Evolutionary conservation across 2,113 vertebrate species (phyloP).

Genomic region (Drymodes brunneopygia): DNA sequence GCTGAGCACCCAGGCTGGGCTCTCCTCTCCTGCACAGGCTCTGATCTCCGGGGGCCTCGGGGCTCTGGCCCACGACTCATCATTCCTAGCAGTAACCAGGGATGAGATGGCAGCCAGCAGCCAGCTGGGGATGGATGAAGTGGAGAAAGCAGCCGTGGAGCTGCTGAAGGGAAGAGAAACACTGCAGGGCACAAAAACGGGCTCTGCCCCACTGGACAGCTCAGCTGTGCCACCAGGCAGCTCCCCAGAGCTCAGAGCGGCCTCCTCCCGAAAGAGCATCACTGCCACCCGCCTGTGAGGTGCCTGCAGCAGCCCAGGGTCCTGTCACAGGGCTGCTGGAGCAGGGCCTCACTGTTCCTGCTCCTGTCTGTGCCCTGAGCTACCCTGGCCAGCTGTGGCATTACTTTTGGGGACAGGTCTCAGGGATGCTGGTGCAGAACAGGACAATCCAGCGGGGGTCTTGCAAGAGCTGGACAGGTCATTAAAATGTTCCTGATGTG

Average conservation of each 20-base stretch:
- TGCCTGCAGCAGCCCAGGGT: rapidly evolving
- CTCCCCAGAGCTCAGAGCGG: not conserved
- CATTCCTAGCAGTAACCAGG: conserved; percentile 73
- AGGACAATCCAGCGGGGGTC: not conserved
- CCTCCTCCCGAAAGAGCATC: not conserved
- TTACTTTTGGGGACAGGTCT: not conserved
- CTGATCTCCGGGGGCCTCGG: conserved; percentile 73
- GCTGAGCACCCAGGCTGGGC: not conserved
- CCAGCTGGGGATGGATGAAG: conserved; percentile 66
- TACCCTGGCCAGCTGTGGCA: not conserved
- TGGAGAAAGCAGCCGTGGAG: conserved; percentile 74
- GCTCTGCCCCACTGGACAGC: not conserved
- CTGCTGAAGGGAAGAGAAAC: conserved; percentile 68
- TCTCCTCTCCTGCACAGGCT: conserved; percentile 67
- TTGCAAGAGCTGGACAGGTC: not conserved
- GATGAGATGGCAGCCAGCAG: conserved; percentile 78
- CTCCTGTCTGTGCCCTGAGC: not conserved
- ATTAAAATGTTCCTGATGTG: conserved; percentile 60
- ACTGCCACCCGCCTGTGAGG: not conserved
- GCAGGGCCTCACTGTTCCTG: not conserved
- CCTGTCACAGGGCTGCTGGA: not conserved
- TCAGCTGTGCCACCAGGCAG: not conserved
- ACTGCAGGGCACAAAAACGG: not conserved
- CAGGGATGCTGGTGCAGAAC: not conserved
- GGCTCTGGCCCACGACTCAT: conserved; percentile 70